Base-by-base conservation (phyloP, 2,888 invertebrate genomes). In the Tethea ocularis region DNA sequence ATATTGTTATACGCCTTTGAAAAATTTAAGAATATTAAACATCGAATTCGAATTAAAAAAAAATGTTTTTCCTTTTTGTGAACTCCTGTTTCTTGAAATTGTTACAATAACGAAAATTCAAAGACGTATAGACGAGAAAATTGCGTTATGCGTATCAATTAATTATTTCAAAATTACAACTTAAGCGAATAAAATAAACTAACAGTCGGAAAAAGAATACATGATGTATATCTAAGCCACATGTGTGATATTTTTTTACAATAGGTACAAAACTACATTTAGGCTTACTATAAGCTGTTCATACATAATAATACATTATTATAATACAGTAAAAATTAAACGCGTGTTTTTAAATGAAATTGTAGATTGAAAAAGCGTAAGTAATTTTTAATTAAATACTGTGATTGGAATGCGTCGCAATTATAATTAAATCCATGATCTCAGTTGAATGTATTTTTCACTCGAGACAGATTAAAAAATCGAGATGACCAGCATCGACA, bases 391-490 rank as follows among this genome's bases (percentile, higher is more conserved):
- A 75, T 76, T 74, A 86, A 88, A 88, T 88, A 88, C 88, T 88
- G 82, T 82, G 80, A 80, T 87, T 91, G 92, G 92, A 92, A 92
- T 92, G 92, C 89, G 87, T 89, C 79, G 78, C 83, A 81, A 71
- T 74, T 78, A 75, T 77, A 77, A 62, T 74, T 70, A 72, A 61
- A 70, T 75, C 66, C 67, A 75, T 72, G 81, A 82, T 82, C 74
- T 86, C 86, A 87, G 85, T 86, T 83, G 74, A 79, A 78, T 75
- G 75, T 67, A n/a, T n/a, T 69, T 57, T 64, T 46, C 46, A 46
- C 46, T 57, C 63, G 75, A 86, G 82, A 85, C 82, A 84, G 80
- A 72, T 61, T 46, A 66, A 68, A 64, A 66, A 66, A 64, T 60
- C 63, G 57, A 73, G 87, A 88, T 86, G 89, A 78, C 88, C 87